These are phyloP conservation scores for Panopea generosa DNA, from an alignment of 2,888 invertebrate genomes.

Conservation along the genomic window DNA sequence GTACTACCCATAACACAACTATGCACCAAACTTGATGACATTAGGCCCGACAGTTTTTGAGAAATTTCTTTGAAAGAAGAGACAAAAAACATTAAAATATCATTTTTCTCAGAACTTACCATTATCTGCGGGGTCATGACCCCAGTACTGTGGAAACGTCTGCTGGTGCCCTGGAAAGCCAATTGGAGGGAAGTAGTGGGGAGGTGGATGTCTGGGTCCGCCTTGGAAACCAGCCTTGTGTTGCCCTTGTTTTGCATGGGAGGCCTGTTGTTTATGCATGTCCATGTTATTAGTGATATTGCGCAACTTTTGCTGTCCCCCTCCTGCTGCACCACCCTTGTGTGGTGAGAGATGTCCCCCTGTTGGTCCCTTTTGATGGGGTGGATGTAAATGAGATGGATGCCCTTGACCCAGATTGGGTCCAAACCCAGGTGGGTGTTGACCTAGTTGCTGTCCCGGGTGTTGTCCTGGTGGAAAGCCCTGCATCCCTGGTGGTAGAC, in stretches of 20 bases:
- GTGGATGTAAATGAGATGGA: conserved; percentile 15
- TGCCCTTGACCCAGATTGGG: neutral
- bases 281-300: conserved; percentile 61
- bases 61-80: too few relatives aligned
- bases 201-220: conserved; percentile 55
- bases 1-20: too few relatives aligned
- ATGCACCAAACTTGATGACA: too few relatives aligned
- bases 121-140: conserved; percentile 96
- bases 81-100: too few relatives aligned
- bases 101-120: conserved; percentile 85
- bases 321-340: conserved; percentile 17
- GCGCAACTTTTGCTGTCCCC: conserved; percentile 42
- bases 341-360: conserved; percentile 11
- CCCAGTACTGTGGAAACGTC: conserved; percentile 71
- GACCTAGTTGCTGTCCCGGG: conserved; percentile 20
- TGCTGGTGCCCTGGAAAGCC: conserved; percentile 37
- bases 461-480: conserved; percentile 35
- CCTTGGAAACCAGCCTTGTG: conserved; percentile 26
- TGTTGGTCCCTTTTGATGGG: conserved; percentile 1
- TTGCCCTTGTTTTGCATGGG: conserved; percentile 34
- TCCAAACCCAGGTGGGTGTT: neutral
- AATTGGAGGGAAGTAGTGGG: conserved; percentile 52
- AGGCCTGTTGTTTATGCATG: conserved; percentile 28
- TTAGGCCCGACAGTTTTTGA: too few relatives aligned
- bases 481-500: conserved; percentile 21